phyloP scores from a whole-genome alignment of 2,113 vertebrate genomes.

The Eudorcas thomsonii region DNA sequence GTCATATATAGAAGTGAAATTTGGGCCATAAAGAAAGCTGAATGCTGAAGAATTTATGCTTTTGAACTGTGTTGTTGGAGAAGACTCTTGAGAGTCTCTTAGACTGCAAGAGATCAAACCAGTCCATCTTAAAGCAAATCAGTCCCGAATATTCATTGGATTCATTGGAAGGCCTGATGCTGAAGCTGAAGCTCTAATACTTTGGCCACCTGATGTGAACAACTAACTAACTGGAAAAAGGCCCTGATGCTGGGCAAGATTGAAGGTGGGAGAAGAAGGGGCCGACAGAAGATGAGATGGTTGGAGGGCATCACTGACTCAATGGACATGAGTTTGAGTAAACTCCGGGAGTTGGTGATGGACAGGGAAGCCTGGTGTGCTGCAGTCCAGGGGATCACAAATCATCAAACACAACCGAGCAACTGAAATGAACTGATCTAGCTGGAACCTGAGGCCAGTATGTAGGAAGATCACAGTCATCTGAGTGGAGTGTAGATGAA shows the following conservation, averaged over 20 bases:
- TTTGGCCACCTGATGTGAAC: background rate
- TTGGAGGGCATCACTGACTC: background rate
- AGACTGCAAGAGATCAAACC: background rate
- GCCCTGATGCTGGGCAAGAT: background rate
- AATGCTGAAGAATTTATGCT: background rate
- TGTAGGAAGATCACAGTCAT: background rate
- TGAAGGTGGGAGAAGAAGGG: background rate
- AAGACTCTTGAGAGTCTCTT: background rate
- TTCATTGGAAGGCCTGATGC: background rate
- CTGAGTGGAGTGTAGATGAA: background rate
- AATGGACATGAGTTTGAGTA: background rate
- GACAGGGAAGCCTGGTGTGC: background rate
- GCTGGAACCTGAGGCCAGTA: background rate
- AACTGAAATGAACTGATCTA: background rate
- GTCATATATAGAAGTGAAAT: background rate
- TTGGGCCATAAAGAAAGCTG: background rate
- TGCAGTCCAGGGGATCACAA: background rate
- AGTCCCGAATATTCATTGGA: background rate
- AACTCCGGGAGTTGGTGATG: background rate
- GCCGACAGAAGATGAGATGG: fast-evolving
- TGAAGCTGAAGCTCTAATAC: background rate
- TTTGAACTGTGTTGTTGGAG: background rate
- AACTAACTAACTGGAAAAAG: background rate
- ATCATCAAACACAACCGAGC: fast-evolving
- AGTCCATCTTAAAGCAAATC: background rate